These are phyloP conservation scores for Kradibia gibbosae DNA, from an alignment of 1,140 invertebrate species.

Conservation along the genomic window DNA sequence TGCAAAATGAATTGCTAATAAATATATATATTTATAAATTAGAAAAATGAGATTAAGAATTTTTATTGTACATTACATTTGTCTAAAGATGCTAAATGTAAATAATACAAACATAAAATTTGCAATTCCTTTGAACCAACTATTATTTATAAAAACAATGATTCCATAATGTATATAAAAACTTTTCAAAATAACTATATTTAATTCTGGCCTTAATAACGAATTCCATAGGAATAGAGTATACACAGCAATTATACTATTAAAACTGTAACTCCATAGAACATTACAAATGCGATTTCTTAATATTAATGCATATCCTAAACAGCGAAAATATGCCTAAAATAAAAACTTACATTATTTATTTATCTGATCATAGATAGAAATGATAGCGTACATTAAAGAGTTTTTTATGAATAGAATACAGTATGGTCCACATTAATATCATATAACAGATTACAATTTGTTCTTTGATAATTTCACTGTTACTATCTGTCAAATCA, in stretches of 20 bases:
- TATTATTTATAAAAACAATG: constrained; percentile 17
- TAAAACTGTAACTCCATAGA: constrained; percentile 35
- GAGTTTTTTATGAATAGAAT: constrained; percentile 28
- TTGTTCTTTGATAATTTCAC: constrained; percentile 1
- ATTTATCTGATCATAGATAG: background rate
- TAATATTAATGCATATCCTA: background rate
- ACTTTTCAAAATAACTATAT: constrained; percentile 32
- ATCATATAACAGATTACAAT: constrained; percentile 24
- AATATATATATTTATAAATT: background rate
- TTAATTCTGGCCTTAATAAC: constrained; percentile 24
- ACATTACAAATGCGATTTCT: constrained; percentile 30
- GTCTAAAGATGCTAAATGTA: constrained; percentile 21
- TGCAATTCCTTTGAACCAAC: constrained; percentile 28
- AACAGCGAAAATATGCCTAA: constrained; percentile 35
- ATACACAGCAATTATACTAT: constrained; percentile 28
- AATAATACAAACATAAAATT: constrained; percentile 34
- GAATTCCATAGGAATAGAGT: constrained; percentile 27
- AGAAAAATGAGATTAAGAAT: background rate
- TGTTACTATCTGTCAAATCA: background rate
- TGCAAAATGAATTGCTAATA: constrained; percentile 18
- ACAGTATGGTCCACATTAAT: constrained; percentile 30
- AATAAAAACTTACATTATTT: constrained; percentile 13
- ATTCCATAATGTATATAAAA: constrained; percentile 42
- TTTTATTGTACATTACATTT: constrained; percentile 28
- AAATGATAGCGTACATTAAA: constrained; percentile 36